phyloP scores from a whole-genome alignment of 2,113 vertebrate genomes.

The Pitta sordida region DNA sequence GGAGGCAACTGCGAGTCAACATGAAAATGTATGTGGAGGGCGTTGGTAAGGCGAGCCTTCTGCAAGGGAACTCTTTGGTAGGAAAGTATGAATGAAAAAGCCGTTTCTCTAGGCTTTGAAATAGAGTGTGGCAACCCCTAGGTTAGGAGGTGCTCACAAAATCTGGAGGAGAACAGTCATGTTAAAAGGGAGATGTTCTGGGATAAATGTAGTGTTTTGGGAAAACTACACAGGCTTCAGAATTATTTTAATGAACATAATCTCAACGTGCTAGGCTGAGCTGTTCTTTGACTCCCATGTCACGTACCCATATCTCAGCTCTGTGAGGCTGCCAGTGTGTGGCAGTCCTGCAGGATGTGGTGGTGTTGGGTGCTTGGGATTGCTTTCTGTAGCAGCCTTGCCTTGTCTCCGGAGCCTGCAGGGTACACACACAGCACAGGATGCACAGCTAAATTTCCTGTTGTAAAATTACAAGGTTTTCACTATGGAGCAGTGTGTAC shows the following conservation, averaged over 20 bases:
- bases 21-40: fast-evolving
- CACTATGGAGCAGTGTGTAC: not conserved
- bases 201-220: not conserved
- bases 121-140: fast-evolving
- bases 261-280: not conserved
- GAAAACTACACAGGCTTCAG: not conserved
- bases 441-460: not conserved
- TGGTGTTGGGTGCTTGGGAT: not conserved
- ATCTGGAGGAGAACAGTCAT: fast-evolving
- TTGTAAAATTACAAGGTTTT: not conserved
- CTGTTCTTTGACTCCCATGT: not conserved
- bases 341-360: not conserved
- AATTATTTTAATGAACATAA: not conserved
- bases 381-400: not conserved
- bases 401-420: not conserved
- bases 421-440: not conserved
- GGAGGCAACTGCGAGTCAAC: not conserved
- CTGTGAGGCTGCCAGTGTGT: not conserved
- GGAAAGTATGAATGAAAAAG: not conserved
- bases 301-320: fast-evolving
- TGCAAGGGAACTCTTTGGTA: not conserved
- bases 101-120: not conserved
- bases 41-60: not conserved
- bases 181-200: not conserved
- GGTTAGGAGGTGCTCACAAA: fast-evolving